phyloP scores from a whole-genome alignment of 2,797 vertebrate species.

The Pangasius sanitwongsei region DNA sequence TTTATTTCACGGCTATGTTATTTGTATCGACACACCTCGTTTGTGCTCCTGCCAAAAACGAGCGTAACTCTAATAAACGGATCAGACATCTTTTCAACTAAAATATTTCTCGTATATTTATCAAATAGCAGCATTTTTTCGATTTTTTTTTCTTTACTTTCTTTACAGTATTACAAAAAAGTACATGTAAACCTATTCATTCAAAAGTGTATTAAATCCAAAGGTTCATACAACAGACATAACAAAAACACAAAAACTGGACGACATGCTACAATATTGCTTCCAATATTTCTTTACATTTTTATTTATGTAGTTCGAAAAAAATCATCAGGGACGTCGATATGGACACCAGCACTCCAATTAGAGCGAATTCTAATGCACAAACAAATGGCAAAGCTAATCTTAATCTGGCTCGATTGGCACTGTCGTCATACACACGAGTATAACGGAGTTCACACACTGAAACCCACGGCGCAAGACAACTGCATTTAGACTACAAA shows the following conservation, averaged over 20 bases:
- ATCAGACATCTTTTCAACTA: constrained; percentile 83
- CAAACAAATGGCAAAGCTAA: constrained; percentile 85
- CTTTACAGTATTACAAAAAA: constrained; percentile 80
- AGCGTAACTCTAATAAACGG: constrained; percentile 80
- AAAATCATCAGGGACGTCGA: constrained; percentile 81
- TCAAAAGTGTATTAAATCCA: constrained; percentile 86
- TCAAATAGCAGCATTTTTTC: constrained; percentile 87
- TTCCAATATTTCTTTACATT: constrained; percentile 87
- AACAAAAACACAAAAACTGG: constrained; percentile 83
- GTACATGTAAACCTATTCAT: constrained; percentile 88
- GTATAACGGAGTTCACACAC: constrained; percentile 87
- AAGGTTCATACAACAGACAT: constrained; percentile 85
- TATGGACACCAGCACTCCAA: constrained; percentile 80
- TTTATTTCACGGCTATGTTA: constrained; percentile 81
- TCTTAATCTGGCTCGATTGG: constrained; percentile 86
- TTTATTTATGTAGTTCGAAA: constrained; percentile 79
- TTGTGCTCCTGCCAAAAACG: constrained; percentile 73
- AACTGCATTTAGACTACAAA: constrained; percentile 86
- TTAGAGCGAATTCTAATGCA: constrained; percentile 82
- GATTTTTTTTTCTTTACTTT: constrained; percentile 70
- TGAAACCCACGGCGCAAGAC: constrained; percentile 81
- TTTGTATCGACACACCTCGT: constrained; percentile 80
- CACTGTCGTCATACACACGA: constrained; percentile 85
- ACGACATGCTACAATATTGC: constrained; percentile 88
- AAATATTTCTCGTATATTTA: constrained; percentile 85